phyloP scores from a whole-genome alignment of 2,113 vertebrate genomes.

The Oncorhynchus gorbuscha region DNA sequence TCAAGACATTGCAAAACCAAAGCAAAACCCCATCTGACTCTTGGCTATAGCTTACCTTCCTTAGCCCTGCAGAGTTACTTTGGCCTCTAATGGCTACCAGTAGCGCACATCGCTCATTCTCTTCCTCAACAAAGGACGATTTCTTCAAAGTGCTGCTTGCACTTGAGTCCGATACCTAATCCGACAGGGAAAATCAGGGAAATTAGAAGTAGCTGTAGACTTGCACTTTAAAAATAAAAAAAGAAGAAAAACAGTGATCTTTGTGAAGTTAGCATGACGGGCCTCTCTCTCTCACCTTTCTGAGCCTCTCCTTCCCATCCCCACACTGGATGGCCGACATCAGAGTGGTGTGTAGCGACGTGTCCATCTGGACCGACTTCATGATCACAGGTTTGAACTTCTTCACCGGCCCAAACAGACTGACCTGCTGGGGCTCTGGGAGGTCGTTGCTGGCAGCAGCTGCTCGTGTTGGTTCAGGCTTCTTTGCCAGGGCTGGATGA shows the following conservation, averaged over 20 bases:
- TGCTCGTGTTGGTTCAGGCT: constrained; percentile 38
- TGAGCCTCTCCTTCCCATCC: constrained; percentile 82
- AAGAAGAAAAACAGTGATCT: background rate
- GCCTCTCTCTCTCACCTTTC: constrained; percentile 78
- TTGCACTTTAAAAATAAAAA: too few relatives aligned
- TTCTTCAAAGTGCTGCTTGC: constrained; percentile 61
- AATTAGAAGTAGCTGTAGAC: background rate
- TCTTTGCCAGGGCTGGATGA: constrained; percentile 26
- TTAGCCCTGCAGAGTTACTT: constrained; percentile 74
- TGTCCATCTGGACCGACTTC: constrained; percentile 82
- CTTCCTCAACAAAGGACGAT: constrained; percentile 63
- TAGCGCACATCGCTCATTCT: constrained; percentile 83
- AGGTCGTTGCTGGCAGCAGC: constrained; percentile 6
- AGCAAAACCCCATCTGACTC: background rate
- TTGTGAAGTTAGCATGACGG: background rate
- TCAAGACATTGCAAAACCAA: background rate
- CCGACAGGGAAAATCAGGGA: background rate
- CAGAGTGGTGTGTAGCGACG: constrained; percentile 82
- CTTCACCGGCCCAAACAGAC: constrained; percentile 86
- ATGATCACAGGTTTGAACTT: constrained; percentile 85
- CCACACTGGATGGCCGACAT: constrained; percentile 92
- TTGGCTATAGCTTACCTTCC: constrained; percentile 75
- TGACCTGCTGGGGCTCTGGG: constrained; percentile 36
- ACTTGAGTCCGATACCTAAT: constrained; percentile 70
- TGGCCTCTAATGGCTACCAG: constrained; percentile 86